Evolutionary conservation across 1,140 invertebrate genomes (phyloP).

Genomic region (Antheraea pernyi): DNA sequence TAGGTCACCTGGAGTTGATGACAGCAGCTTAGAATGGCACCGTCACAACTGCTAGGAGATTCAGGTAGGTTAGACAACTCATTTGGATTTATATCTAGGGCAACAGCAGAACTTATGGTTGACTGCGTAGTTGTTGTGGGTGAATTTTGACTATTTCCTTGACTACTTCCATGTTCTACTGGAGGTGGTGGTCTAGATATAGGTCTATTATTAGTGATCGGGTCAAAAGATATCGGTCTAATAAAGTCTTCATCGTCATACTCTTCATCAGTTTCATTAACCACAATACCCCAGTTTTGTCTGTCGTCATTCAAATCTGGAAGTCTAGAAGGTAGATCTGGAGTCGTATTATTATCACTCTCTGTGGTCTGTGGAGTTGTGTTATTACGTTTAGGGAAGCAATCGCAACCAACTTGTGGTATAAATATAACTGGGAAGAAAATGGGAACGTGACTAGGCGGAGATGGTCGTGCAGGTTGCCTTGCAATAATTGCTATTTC

Average conservation of each 20-base stretch:
- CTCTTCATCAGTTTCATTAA: conserved; percentile 23
- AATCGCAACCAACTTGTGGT: conserved; percentile 39
- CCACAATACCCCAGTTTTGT: conserved; percentile 44
- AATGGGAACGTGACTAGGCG: conserved; percentile 33
- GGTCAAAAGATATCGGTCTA: conserved; percentile 38
- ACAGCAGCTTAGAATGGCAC: conserved; percentile 85
- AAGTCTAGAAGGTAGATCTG: conserved; percentile 21
- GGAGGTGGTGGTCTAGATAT: conserved; percentile 31
- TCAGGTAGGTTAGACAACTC: neutral
- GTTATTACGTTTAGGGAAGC: conserved; percentile 16
- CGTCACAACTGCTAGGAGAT: conserved; percentile 80
- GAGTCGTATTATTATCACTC: conserved; percentile 2
- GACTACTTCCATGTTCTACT: conserved; percentile 31
- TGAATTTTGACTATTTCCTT: conserved; percentile 17
- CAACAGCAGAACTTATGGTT: neutral
- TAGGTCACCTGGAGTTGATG: conserved; percentile 59
- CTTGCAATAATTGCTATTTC: conserved; percentile 37
- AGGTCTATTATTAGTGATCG: conserved; percentile 28
- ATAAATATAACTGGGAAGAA: conserved; percentile 46
- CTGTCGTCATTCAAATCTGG: conserved; percentile 45
- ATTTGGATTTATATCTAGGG: neutral
- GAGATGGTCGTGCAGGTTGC: conserved; percentile 29
- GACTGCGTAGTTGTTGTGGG: conserved; percentile 9
- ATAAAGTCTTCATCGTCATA: conserved; percentile 28
- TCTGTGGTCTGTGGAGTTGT: conserved; percentile 4